Conservation (phyloP, 2,888 invertebrate genomes). For the Sialis fuliginosa region DNA sequence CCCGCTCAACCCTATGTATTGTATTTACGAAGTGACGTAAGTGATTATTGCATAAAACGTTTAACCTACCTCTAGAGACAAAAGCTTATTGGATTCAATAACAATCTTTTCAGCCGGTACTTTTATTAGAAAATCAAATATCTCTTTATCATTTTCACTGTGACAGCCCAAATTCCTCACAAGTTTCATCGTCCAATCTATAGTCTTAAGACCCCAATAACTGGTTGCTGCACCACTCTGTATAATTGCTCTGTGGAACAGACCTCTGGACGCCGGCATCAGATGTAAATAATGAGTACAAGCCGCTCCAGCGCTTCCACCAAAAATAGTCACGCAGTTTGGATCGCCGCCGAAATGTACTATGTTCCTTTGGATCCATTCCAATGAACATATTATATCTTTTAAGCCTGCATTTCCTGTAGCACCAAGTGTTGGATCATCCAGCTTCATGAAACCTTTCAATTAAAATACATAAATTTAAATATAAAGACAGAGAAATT, state of each 20-base stretch:
- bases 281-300: not conserved
- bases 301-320: not conserved
- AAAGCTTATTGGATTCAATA: not conserved
- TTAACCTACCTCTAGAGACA: not conserved
- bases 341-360: not conserved
- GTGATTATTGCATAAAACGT: too few species aligned
- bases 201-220: not conserved
- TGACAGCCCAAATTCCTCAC: not conserved
- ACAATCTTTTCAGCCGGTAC: not conserved
- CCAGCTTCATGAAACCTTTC: not conserved
- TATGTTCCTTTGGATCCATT: not conserved
- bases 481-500: too few species aligned
- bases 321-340: not conserved
- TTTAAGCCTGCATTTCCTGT: not conserved
- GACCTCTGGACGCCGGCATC: not conserved
- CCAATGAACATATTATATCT: not conserved
- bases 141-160: not conserved
- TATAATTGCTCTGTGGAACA: not conserved
- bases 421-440: not conserved
- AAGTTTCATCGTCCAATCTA: not conserved
- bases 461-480: too few species aligned
- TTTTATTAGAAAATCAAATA: not conserved
- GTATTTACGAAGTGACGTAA: too few species aligned
- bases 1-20: too few species aligned
- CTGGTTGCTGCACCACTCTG: not conserved